Conservation (phyloP, 2,888 invertebrate species). For the Athripsodes cinereus region DNA sequence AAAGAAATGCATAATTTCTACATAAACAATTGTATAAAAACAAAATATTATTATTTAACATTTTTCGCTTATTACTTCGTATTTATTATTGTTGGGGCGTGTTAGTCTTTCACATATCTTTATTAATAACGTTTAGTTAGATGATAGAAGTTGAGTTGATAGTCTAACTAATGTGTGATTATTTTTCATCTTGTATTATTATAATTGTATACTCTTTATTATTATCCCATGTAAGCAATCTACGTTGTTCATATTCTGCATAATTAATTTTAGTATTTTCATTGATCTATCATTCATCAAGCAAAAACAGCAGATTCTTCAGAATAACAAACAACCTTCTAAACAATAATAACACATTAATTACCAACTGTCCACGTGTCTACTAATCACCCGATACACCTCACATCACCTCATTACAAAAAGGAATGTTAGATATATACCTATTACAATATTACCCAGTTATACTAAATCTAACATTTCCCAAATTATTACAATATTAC, state of each 20-base stretch:
- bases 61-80: background rate
- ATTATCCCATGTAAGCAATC: background rate
- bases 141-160: too few species aligned
- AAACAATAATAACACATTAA: background rate
- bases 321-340: conserved; percentile 29
- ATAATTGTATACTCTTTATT: background rate
- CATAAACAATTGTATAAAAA: background rate
- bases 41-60: conserved; percentile 7
- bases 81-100: conserved; percentile 11
- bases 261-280: conserved; percentile 67
- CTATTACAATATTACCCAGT: too few species aligned
- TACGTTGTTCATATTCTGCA: conserved; percentile 43
- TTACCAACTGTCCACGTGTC: background rate
- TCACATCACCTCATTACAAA: too few species aligned
- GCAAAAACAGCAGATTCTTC: conserved; percentile 60
- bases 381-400: background rate
- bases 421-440: too few species aligned
- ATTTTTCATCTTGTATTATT: too few species aligned
- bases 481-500: too few species aligned
- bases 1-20: background rate
- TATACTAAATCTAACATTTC: background rate
- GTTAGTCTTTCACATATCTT: background rate
- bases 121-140: too few species aligned
- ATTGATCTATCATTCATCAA: conserved; percentile 78
- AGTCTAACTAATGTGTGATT: too few species aligned